These are phyloP conservation scores for Thymelicus lineola DNA, from an alignment of 2,888 invertebrate species.

Conservation along the genomic window DNA sequence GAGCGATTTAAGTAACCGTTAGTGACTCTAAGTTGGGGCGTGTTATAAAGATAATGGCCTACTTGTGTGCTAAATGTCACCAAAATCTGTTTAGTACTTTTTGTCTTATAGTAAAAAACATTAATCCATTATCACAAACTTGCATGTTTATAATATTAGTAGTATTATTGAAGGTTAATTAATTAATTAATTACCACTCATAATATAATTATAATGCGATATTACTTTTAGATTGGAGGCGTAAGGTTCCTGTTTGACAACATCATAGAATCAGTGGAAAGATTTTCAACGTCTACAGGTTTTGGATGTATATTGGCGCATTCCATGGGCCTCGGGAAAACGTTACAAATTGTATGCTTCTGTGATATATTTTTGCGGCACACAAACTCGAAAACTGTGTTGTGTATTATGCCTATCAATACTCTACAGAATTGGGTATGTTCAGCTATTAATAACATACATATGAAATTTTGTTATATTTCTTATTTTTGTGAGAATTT, in stretches of 20 bases:
- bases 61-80: too few species aligned
- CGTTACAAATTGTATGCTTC: constrained; percentile 97
- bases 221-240: constrained; percentile 90
- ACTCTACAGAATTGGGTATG: constrained; percentile 98
- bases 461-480: too few species aligned
- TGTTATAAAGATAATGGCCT: too few species aligned
- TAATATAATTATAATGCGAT: not conserved
- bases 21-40: too few species aligned
- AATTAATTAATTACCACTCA: not conserved
- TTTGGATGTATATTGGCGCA: constrained; percentile 99
- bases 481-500: too few species aligned
- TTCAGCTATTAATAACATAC: constrained; percentile 21
- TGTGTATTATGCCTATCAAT: constrained; percentile 99
- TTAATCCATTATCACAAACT: too few species aligned
- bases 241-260: constrained; percentile 98
- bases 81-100: too few species aligned
- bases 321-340: constrained; percentile 99
- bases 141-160: too few species aligned
- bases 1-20: too few species aligned
- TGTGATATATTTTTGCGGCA: constrained; percentile 97
- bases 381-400: constrained; percentile 93
- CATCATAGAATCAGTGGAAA: constrained; percentile 95
- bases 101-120: too few species aligned
- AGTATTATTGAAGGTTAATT: too few species aligned
- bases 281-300: constrained; percentile 94